These are phyloP conservation scores for Mnemiopsis leidyi DNA, from an alignment of 37 sponge, comb jelly and placozoan genomes.

Conservation along the genomic window DNA sequence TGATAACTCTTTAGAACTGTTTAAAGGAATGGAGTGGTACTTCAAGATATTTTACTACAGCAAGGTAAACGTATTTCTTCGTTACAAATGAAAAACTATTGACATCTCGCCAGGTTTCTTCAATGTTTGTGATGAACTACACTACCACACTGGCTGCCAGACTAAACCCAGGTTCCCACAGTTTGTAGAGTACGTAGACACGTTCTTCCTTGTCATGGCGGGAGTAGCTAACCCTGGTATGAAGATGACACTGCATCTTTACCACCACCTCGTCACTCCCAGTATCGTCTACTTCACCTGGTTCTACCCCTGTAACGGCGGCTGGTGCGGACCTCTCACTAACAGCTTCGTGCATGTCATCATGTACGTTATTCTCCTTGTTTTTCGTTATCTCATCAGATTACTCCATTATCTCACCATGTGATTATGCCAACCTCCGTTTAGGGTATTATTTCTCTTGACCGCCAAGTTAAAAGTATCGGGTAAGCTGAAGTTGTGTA, in stretches of 20 bases:
- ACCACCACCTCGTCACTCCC: slow-evolving; percentile 65
- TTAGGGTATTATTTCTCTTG: no score
- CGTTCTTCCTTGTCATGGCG: slow-evolving; percentile 66
- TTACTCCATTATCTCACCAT: no score
- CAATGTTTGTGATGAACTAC: no score
- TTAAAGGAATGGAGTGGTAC: slow-evolving; percentile 32
- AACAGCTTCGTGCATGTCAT: slow-evolving; percentile 65
- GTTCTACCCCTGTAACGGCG: slow-evolving; percentile 56
- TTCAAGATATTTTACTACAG: slow-evolving; percentile 64
- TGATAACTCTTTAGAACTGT: neutral
- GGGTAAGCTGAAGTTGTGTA: no score
- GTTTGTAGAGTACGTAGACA: slow-evolving; percentile 61
- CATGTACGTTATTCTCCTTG: slow-evolving; percentile 38
- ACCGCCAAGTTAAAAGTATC: no score
- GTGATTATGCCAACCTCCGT: no score
- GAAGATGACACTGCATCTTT: slow-evolving; percentile 60
- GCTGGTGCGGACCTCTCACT: slow-evolving; percentile 58
- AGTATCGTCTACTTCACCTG: slow-evolving; percentile 45
- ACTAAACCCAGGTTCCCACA: no score
- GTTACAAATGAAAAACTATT: no score
- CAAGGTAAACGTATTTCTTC: slow-evolving; percentile 57
- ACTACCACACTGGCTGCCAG: no score
- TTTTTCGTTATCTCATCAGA: neutral
- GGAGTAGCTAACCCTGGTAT: slow-evolving; percentile 7
- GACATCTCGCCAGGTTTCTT: no score